These are phyloP conservation scores for Hiodon tergisus DNA, from an alignment of 2,113 vertebrate genomes.

Conservation along the genomic window DNA sequence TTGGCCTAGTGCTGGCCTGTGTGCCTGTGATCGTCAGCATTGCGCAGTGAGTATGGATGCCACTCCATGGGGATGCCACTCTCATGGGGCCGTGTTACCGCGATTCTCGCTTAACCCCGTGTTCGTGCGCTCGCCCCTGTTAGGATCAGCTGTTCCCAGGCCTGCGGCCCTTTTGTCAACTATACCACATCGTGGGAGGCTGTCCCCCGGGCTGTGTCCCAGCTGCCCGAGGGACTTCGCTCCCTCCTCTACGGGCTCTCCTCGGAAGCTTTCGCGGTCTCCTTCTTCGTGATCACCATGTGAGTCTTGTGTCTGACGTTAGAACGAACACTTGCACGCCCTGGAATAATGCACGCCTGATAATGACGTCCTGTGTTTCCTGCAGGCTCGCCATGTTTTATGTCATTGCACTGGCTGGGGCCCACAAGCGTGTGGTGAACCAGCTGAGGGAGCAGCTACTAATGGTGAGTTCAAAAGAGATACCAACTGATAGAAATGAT, in stretches of 20 bases:
- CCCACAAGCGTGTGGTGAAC: slow-evolving; percentile 78
- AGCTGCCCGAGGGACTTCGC: slow-evolving; percentile 55
- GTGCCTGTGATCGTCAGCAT: slow-evolving; percentile 78
- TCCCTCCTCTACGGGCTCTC: slow-evolving; percentile 61
- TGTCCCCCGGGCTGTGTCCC: slow-evolving; percentile 55
- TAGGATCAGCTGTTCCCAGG: slow-evolving; percentile 80
- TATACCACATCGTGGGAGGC: slow-evolving; percentile 78
- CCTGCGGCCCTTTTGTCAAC: slow-evolving; percentile 83
- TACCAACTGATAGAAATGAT: too few species aligned
- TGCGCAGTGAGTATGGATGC: slow-evolving; percentile 65
- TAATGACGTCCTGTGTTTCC: slow-evolving; percentile 12
- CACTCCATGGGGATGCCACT: too few species aligned
- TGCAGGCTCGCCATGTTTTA: slow-evolving; percentile 88
- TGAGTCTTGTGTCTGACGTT: slow-evolving; percentile 47
- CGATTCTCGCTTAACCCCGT: background rate
- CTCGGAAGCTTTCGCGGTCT: slow-evolving; percentile 85
- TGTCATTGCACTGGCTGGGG: slow-evolving; percentile 81
- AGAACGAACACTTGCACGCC: background rate
- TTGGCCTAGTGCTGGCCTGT: slow-evolving; percentile 78
- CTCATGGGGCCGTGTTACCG: background rate
- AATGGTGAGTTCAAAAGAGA: slow-evolving; percentile 67
- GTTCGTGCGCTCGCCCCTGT: background rate
- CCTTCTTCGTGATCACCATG: slow-evolving; percentile 86
- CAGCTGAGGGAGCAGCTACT: slow-evolving; percentile 82
- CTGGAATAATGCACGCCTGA: background rate